phyloP scores from a whole-genome alignment of 2,888 invertebrate species.

The Pseudolycoriella hygida region DNA sequence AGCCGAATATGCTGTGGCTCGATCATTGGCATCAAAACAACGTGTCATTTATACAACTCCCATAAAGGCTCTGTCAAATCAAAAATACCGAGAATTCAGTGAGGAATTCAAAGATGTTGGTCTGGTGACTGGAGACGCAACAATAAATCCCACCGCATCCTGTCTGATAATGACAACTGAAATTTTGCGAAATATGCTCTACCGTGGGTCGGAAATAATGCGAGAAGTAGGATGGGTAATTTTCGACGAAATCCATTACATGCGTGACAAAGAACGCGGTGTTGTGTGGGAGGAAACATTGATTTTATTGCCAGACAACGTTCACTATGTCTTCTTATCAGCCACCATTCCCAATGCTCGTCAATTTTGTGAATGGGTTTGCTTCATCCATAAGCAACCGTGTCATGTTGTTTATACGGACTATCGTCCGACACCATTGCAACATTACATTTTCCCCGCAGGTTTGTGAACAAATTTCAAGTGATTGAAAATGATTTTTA shows the following conservation, averaged over 20 bases:
- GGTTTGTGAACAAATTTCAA: too few species aligned
- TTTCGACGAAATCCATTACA: constrained; percentile 99
- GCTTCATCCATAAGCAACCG: constrained; percentile 85
- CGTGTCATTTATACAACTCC: constrained; percentile 99
- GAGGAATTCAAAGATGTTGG: constrained; percentile 98
- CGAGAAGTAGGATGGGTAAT: constrained; percentile 99
- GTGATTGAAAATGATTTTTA: too few species aligned
- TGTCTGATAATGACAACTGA: constrained; percentile 99
- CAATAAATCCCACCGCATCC: constrained; percentile 94
- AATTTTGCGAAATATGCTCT: constrained; percentile 96
- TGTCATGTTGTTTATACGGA: constrained; percentile 99
- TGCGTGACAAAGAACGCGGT: constrained; percentile 98
- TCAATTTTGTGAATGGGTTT: constrained; percentile 91
- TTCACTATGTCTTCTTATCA: constrained; percentile 95
- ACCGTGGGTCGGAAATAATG: constrained; percentile 96
- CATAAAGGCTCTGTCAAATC: constrained; percentile 97
- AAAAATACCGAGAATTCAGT: constrained; percentile 94
- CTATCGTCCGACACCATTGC: constrained; percentile 89
- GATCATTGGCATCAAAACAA: constrained; percentile 84
- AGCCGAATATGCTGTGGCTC: constrained; percentile 93
- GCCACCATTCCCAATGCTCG: constrained; percentile 98
- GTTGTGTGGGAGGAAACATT: constrained; percentile 97
- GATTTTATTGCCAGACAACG: constrained; percentile 91
- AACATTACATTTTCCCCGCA: constrained; percentile 95
- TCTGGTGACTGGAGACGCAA: constrained; percentile 96